Percentiles rank a stretch among this genome's conserved stretches.
Evolutionary conservation across 1,140 invertebrate genomes (phyloP).

Genomic region (Globodera ellingtonae): DNA sequence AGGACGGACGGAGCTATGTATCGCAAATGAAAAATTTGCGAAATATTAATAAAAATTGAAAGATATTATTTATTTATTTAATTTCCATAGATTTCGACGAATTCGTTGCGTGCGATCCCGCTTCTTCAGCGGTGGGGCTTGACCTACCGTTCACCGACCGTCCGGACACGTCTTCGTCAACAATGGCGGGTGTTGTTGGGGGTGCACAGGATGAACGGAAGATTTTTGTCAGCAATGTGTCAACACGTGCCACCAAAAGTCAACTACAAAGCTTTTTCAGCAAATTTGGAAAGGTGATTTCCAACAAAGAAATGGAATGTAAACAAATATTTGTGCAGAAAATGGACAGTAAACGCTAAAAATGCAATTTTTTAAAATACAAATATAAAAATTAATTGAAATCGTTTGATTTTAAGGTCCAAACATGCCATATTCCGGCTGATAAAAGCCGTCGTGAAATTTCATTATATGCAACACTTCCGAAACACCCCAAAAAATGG

Average conservation of each 20-base stretch:
- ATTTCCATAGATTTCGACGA: conserved; percentile 18
- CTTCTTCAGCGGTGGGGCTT: conserved; percentile 31
- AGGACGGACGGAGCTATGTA: no score
- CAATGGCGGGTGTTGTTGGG: no score
- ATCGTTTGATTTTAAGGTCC: conserved; percentile 44
- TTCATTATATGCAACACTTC: conserved; percentile 60
- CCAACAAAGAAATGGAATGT: not conserved
- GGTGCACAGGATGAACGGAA: conserved; percentile 50
- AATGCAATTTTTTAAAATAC: no score
- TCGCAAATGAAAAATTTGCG: no score
- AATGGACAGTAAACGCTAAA: no score
- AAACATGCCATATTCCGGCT: conserved; percentile 52
- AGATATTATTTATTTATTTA: no score
- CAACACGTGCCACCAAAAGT: conserved; percentile 52
- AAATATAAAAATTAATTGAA: not conserved
- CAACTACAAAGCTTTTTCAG: conserved; percentile 62
- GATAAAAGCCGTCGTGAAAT: conserved; percentile 47
- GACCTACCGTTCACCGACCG: conserved; percentile 34
- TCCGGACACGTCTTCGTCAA: conserved; percentile 3
- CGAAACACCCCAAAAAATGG: conserved; percentile 52
- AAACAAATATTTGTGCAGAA: no score
- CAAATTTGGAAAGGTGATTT: conserved; percentile 64
- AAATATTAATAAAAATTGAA: no score
- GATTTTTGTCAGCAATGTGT: conserved; percentile 59
- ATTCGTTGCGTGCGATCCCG: conserved; percentile 41